phyloP scores from a whole-genome alignment of 2,888 invertebrate species.

The Gymnoscelis rufifasciata region DNA sequence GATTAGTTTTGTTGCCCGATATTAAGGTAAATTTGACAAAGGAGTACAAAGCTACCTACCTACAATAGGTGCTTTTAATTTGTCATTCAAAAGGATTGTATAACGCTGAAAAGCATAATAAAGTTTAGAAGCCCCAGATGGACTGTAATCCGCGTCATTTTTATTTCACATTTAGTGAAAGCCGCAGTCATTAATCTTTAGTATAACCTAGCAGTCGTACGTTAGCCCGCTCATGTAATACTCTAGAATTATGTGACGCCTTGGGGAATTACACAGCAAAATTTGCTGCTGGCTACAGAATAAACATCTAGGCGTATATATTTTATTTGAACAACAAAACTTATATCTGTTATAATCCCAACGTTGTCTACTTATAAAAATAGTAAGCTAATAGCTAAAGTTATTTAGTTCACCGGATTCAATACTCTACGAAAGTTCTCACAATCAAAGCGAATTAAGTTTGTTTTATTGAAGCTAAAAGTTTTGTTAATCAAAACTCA shows the following conservation, averaged over 20 bases:
- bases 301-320: neutral
- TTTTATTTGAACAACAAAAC: neutral
- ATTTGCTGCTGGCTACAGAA: constrained; percentile 11
- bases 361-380: no score
- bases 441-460: constrained; percentile 5
- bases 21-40: neutral
- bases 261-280: constrained; percentile 48
- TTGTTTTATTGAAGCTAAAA: constrained; percentile 23
- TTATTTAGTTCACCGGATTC: no score
- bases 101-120: neutral
- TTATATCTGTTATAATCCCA: no score
- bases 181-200: constrained; percentile 24
- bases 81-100: neutral
- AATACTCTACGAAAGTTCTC: neutral
- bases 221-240: constrained; percentile 56
- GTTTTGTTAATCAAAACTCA: constrained; percentile 53
- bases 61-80: no score
- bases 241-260: constrained; percentile 60
- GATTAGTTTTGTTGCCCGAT: constrained; percentile 16
- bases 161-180: constrained; percentile 29
- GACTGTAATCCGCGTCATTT: constrained; percentile 8
- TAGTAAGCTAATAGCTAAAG: no score
- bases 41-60: no score
- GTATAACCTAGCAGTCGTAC: constrained; percentile 49
- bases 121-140: constrained; percentile 4